Conservation (phyloP, 2,888 invertebrate genomes). For the Eupithecia insigniata region DNA sequence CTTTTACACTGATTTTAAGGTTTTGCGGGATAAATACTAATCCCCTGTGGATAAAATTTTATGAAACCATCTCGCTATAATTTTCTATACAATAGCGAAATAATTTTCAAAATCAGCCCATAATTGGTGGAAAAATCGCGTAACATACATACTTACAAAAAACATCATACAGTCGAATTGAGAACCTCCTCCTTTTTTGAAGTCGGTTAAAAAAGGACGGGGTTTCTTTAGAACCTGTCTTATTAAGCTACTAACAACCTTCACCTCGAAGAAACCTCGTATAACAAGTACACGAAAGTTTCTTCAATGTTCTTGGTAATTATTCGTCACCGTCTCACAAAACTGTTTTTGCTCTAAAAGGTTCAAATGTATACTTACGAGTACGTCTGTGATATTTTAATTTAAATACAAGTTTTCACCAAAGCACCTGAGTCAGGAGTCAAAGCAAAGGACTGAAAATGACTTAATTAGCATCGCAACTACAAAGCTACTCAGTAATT, state of each 20-base stretch:
- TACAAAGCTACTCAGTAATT: constrained; percentile 28
- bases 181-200: too few species aligned
- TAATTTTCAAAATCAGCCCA: too few species aligned
- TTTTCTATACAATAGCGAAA: too few species aligned
- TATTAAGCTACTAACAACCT: background rate
- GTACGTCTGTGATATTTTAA: background rate
- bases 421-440: constrained; percentile 9
- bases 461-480: constrained; percentile 19
- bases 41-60: too few species aligned
- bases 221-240: too few species aligned
- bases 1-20: too few species aligned
- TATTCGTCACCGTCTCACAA: background rate
- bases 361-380: background rate
- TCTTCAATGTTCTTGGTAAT: background rate
- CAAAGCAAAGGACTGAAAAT: constrained; percentile 17
- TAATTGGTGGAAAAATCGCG: too few species aligned
- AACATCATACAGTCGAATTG: too few species aligned
- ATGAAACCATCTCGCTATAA: too few species aligned
- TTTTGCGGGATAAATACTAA: too few species aligned
- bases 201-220: too few species aligned
- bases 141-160: too few species aligned
- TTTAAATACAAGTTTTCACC: constrained; percentile 10
- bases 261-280: background rate
- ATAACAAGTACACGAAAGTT: background rate
- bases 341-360: background rate